phyloP scores from a whole-genome alignment of 2,888 invertebrate species.

The Aquatica leii region DNA sequence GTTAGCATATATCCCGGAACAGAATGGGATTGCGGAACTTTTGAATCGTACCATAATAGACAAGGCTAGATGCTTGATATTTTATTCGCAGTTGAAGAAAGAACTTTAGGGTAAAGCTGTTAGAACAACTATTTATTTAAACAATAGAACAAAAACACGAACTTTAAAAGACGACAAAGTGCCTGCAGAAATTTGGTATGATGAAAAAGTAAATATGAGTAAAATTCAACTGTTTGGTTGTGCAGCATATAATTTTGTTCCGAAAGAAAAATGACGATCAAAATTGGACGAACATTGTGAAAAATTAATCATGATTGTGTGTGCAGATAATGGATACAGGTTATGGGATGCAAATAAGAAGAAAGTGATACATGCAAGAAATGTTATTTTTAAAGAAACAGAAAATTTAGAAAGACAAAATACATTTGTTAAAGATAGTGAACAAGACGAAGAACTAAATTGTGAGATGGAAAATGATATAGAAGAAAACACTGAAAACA shows the following conservation, averaged over 20 bases:
- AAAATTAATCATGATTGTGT: too few relatives aligned
- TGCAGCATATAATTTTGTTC: too few relatives aligned
- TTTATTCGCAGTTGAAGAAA: background rate
- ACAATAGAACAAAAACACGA: background rate
- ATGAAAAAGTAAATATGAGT: background rate
- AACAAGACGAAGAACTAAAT: too few relatives aligned
- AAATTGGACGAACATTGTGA: background rate
- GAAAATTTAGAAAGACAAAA: too few relatives aligned
- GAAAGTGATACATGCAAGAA: too few relatives aligned
- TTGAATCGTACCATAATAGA: constrained; percentile 13
- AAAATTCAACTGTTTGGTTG: background rate
- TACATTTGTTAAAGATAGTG: too few relatives aligned
- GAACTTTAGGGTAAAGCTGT: background rate
- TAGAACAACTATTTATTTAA: background rate
- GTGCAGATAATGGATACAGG: too few relatives aligned
- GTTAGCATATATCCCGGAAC: constrained; percentile 19
- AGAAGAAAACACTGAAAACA: too few relatives aligned
- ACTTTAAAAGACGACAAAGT: background rate
- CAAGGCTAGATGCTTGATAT: background rate
- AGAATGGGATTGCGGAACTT: constrained; percentile 26
- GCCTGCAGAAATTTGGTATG: background rate
- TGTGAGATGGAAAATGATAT: too few relatives aligned
- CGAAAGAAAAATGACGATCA: background rate
- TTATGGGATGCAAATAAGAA: too few relatives aligned
- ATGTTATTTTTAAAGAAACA: too few relatives aligned